A percentile compares a stretch with the other conserved stretches of the same genome.
phyloP scores from a whole-genome alignment of 2,113 vertebrate genomes.

The Neolamprologus falcicula region DNA sequence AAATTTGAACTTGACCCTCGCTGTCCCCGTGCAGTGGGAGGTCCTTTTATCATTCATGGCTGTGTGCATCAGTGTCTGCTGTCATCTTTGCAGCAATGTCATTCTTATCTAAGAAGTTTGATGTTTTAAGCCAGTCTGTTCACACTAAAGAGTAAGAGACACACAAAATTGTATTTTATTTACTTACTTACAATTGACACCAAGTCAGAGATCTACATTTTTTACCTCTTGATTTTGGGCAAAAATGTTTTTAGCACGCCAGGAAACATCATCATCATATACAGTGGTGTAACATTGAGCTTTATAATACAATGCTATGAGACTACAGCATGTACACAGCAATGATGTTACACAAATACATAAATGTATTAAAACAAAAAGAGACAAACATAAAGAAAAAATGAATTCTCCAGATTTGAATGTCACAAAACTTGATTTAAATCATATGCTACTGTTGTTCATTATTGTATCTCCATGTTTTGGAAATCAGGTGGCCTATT shows the following conservation, averaged over 20 bases:
- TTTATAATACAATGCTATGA: not conserved
- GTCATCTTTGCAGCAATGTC: not conserved
- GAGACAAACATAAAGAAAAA: not conserved
- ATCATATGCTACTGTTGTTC: not conserved
- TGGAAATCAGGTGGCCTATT: not conserved
- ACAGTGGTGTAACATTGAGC: not conserved
- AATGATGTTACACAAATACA: not conserved
- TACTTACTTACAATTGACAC: not conserved
- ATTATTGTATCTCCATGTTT: not conserved
- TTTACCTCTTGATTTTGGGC: not conserved
- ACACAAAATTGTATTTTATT: not conserved
- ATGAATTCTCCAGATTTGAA: not conserved
- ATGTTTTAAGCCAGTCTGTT: not conserved
- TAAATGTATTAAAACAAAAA: not conserved
- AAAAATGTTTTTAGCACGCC: rapidly evolving
- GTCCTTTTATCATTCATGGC: constrained; percentile 6
- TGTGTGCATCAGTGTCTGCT: not conserved
- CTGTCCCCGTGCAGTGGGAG: not conserved
- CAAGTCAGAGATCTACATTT: no score
- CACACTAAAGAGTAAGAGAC: not conserved
- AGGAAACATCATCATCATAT: not conserved
- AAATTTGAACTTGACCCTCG: not conserved
- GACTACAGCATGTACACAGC: not conserved
- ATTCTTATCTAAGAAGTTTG: not conserved
- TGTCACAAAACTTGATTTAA: not conserved